phyloP scores from a whole-genome alignment of 2,113 vertebrate species.

The Myiozetetes cayanensis region DNA sequence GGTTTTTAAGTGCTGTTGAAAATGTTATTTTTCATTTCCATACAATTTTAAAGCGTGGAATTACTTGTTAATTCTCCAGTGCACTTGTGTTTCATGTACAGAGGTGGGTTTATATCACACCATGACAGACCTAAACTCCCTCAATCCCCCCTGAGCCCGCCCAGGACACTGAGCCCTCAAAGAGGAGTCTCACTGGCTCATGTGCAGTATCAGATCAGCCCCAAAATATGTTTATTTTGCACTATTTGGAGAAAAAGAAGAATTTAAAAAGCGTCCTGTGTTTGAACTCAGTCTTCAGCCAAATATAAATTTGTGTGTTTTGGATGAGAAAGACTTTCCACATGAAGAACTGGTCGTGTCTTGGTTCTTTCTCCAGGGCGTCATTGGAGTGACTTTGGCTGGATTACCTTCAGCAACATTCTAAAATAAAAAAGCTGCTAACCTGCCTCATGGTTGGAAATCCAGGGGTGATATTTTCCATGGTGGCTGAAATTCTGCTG shows the following conservation, averaged over 20 bases:
- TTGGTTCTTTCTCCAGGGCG: not conserved
- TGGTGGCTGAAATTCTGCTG: not conserved
- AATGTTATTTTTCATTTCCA: not conserved
- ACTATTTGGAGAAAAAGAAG: not conserved
- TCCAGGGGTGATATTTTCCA: not conserved
- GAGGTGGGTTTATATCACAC: not conserved
- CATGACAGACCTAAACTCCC: not conserved
- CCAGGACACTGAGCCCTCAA: not conserved
- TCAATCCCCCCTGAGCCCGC: not conserved
- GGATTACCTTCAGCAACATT: not conserved
- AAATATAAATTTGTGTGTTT: not conserved
- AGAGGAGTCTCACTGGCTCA: accelerated
- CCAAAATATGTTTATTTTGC: not conserved
- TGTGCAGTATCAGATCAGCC: too few relatives aligned
- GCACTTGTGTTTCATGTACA: not conserved
- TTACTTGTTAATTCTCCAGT: not conserved
- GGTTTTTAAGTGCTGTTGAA: not conserved
- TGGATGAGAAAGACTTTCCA: not conserved
- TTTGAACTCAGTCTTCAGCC: not conserved
- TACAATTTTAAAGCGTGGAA: not conserved
- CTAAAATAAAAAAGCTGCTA: not conserved
- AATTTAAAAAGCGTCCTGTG: not conserved
- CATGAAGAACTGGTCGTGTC: not conserved
- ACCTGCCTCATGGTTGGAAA: not conserved
- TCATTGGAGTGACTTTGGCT: not conserved